Conservation (phyloP, 2,113 vertebrate genomes). For the Phrynocephalus versicolor region DNA sequence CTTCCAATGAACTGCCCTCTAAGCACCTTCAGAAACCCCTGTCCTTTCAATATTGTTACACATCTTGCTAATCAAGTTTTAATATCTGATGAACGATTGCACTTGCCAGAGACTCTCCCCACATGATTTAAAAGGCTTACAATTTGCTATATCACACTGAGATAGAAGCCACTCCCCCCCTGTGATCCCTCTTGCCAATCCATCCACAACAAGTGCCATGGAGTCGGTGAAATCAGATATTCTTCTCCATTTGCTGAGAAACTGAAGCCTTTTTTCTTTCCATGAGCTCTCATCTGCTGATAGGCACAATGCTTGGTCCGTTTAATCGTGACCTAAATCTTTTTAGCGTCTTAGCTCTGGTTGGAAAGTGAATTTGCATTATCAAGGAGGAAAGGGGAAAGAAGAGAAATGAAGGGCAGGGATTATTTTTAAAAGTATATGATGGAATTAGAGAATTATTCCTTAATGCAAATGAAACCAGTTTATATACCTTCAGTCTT, state of each 20-base stretch:
- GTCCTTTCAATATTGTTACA: neutral
- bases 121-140: constrained; percentile 16
- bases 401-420: neutral
- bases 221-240: neutral
- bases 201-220: constrained; percentile 29
- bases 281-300: constrained; percentile 2
- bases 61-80: neutral
- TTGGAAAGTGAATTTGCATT: constrained; percentile 43
- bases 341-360: constrained; percentile 50
- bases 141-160: neutral
- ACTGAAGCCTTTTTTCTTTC: constrained; percentile 20
- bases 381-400: constrained; percentile 14
- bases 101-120: neutral
- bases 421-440: constrained; percentile 22
- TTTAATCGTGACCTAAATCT: constrained; percentile 58
- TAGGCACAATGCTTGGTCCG: constrained; percentile 21
- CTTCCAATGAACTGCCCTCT: neutral
- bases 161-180: neutral
- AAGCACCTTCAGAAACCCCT: neutral
- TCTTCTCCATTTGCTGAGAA: constrained; percentile 28
- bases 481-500: neutral
- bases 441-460: constrained; percentile 23
- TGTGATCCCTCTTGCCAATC: neutral
- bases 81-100: neutral
- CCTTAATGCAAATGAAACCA: constrained; percentile 14